A percentile compares a stretch with the other conserved stretches of the same genome.
Evolutionary conservation across 1,140 invertebrate species (phyloP).

Genomic region (Polyergus mexicanus): DNA sequence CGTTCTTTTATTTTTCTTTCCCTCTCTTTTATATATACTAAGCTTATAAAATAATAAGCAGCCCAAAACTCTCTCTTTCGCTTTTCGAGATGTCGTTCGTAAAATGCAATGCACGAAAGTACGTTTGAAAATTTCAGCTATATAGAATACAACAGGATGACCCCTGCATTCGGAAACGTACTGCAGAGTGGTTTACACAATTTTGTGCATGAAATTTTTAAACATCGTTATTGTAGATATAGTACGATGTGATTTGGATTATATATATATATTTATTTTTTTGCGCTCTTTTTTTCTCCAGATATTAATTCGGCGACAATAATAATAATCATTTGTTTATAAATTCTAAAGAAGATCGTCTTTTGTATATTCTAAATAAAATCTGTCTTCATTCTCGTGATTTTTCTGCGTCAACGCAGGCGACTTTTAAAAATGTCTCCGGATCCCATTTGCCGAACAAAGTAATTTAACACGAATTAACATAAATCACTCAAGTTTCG

Average conservation of each 20-base stretch:
- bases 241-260: not conserved
- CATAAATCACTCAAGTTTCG: conserved; percentile 78
- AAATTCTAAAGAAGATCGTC: not conserved
- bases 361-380: not conserved
- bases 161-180: conserved; percentile 14
- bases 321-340: not conserved
- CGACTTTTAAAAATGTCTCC: conserved; percentile 69
- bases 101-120: conserved; percentile 5
- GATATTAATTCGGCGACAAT: not conserved
- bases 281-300: not conserved
- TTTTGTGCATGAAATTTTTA: conserved; percentile 51
- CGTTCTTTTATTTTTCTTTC: not conserved
- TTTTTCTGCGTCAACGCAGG: not conserved
- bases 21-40: conserved; percentile 19
- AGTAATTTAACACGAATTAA: conserved; percentile 82
- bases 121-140: conserved; percentile 42
- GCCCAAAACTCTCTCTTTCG: conserved; percentile 18
- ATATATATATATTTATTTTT: not conserved
- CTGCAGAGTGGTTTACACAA: conserved; percentile 28
- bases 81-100: conserved; percentile 37
- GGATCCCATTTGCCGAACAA: conserved; percentile 66
- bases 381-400: not conserved
- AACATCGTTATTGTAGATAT: conserved; percentile 1
- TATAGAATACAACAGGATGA: conserved; percentile 23
- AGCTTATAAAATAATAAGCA: conserved; percentile 48